Evolutionary conservation across 2,888 invertebrate genomes (phyloP).

Genomic region (Sinhomidia bicolor): DNA sequence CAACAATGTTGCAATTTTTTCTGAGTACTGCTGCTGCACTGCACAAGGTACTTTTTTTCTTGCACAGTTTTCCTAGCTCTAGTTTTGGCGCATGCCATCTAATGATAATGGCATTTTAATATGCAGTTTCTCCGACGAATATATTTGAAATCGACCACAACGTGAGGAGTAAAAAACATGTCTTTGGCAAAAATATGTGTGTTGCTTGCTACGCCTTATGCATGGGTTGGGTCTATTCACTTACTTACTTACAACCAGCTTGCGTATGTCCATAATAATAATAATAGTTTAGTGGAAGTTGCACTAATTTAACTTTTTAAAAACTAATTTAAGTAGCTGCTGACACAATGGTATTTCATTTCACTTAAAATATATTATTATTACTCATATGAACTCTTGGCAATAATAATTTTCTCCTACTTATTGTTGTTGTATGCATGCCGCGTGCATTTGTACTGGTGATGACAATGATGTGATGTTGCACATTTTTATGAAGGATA

Average conservation of each 20-base stretch:
- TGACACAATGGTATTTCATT: not conserved
- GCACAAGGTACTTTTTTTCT: not conserved
- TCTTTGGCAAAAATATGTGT: slow-evolving; percentile 8
- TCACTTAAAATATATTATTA: not conserved
- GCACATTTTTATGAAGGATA: slow-evolving; percentile 12
- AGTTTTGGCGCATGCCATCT: slow-evolving; percentile 12
- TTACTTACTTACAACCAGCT: no score
- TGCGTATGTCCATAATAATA: not conserved
- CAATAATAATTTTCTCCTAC: slow-evolving; percentile 36
- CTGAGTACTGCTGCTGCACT: no score
- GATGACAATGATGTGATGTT: not conserved
- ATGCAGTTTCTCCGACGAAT: slow-evolving; percentile 39
- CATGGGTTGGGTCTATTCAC: slow-evolving; percentile 1
- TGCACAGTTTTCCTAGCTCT: not conserved
- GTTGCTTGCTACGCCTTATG: not conserved
- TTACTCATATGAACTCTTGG: slow-evolving; percentile 9
- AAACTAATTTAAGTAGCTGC: no score
- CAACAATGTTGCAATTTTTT: no score
- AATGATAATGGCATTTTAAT: slow-evolving; percentile 57
- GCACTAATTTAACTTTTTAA: slow-evolving; percentile 2
- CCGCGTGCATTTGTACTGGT: not conserved
- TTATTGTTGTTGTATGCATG: not conserved
- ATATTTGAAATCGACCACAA: slow-evolving; percentile 30
- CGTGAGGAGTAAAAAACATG: slow-evolving; percentile 33
- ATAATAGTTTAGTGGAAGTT: not conserved